A percentile compares a stretch with the other conserved stretches of the same genome.
These are phyloP conservation scores for Sitta carolinensis DNA, from an alignment of 2,797 vertebrate species.

Conservation along the genomic window DNA sequence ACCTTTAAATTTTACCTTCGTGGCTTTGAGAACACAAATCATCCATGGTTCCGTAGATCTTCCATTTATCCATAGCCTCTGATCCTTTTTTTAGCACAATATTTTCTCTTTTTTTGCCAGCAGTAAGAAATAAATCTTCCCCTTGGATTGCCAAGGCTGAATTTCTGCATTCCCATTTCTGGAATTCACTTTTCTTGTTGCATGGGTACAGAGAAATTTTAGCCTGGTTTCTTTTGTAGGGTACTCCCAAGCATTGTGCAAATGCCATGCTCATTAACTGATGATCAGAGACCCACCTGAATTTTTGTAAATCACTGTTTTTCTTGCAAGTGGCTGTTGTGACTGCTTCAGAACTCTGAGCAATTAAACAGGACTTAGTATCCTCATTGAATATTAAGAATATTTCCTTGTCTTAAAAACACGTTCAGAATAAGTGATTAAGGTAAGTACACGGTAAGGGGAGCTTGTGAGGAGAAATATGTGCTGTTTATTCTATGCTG, in stretches of 20 bases:
- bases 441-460: background rate
- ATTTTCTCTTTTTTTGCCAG: slow-evolving; percentile 78
- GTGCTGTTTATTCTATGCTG: background rate
- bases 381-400: slow-evolving; percentile 89
- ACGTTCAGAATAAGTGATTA: background rate
- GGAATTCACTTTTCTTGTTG: slow-evolving; percentile 79
- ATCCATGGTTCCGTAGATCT: slow-evolving; percentile 78
- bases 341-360: slow-evolving; percentile 65
- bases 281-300: slow-evolving; percentile 85
- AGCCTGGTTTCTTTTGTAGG: slow-evolving; percentile 78
- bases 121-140: slow-evolving; percentile 84
- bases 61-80: slow-evolving; percentile 84
- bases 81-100: slow-evolving; percentile 79
- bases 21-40: slow-evolving; percentile 85
- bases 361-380: slow-evolving; percentile 83
- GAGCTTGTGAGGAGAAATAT: background rate
- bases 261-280: slow-evolving; percentile 84
- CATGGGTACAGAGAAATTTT: slow-evolving; percentile 82
- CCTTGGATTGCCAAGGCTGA: slow-evolving; percentile 82
- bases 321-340: slow-evolving; percentile 75
- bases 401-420: slow-evolving; percentile 75
- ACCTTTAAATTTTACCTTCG: slow-evolving; percentile 79
- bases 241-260: slow-evolving; percentile 84
- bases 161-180: slow-evolving; percentile 92
- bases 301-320: slow-evolving; percentile 79